Evolutionary conservation across 2,113 vertebrate genomes (phyloP).

Genomic region (Eudorcas thomsonii): DNA sequence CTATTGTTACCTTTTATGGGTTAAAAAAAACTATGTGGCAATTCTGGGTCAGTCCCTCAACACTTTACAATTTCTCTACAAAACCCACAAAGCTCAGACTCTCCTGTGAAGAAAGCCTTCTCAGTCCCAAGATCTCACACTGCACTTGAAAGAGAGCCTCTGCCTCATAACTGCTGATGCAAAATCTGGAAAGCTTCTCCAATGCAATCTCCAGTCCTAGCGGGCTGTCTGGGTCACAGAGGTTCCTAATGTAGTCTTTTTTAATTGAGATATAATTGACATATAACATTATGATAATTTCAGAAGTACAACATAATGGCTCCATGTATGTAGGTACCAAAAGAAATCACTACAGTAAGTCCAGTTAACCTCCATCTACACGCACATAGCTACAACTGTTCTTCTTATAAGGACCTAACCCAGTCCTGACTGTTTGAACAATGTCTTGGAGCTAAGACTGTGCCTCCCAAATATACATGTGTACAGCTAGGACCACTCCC

Average conservation of each 20-base stretch:
- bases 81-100: background rate
- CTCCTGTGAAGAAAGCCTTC: background rate
- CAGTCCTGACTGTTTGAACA: background rate
- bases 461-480: background rate
- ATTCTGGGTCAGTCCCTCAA: background rate
- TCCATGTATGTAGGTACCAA: background rate
- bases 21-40: background rate
- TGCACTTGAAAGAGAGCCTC: background rate
- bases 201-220: background rate
- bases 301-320: background rate
- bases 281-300: background rate
- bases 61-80: background rate
- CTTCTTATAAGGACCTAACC: background rate
- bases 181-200: background rate
- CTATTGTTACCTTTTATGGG: background rate
- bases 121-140: background rate
- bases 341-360: background rate
- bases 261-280: background rate
- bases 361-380: too few species aligned
- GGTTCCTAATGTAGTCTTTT: background rate
- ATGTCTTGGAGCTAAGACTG: background rate
- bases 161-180: background rate
- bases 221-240: background rate
- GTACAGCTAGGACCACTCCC: background rate
- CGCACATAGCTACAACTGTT: background rate